Evolutionary conservation across 2,888 invertebrate species (phyloP).

Genomic region (Boloria selene): DNA sequence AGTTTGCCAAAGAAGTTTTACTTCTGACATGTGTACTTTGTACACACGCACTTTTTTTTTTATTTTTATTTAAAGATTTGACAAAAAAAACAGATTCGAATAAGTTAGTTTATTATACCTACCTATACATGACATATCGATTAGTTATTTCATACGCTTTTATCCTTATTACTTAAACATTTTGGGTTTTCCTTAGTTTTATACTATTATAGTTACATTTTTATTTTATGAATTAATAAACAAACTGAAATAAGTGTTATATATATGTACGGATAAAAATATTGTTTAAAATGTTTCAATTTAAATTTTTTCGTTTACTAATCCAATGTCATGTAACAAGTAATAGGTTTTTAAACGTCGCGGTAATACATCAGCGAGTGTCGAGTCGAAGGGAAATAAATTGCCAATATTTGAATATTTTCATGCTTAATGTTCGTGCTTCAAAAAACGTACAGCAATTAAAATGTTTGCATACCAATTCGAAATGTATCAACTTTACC

Average conservation of each 20-base stretch:
- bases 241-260: not conserved
- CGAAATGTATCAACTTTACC: constrained; percentile 34
- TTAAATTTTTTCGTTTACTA: constrained; percentile 48
- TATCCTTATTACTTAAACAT: no score
- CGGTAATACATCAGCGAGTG: constrained; percentile 57
- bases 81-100: no score
- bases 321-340: constrained; percentile 57
- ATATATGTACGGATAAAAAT: not conserved
- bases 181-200: no score
- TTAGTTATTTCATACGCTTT: no score
- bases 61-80: no score
- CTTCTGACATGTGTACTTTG: no score
- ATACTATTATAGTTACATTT: no score
- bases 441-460: constrained; percentile 44
- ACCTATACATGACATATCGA: no score
- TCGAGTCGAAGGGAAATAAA: constrained; percentile 48
- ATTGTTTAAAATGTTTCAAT: constrained; percentile 18
- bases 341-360: constrained; percentile 73
- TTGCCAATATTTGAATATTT: constrained; percentile 46
- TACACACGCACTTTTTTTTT: no score
- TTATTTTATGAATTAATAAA: not conserved
- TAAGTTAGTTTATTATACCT: no score
- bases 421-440: constrained; percentile 44
- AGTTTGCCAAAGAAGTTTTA: no score
- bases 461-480: constrained; percentile 45